Percentiles rank a stretch among this genome's conserved stretches.
Evolutionary conservation across 2,113 vertebrate genomes (phyloP).

Genomic region (Poicephalus meyeri): DNA sequence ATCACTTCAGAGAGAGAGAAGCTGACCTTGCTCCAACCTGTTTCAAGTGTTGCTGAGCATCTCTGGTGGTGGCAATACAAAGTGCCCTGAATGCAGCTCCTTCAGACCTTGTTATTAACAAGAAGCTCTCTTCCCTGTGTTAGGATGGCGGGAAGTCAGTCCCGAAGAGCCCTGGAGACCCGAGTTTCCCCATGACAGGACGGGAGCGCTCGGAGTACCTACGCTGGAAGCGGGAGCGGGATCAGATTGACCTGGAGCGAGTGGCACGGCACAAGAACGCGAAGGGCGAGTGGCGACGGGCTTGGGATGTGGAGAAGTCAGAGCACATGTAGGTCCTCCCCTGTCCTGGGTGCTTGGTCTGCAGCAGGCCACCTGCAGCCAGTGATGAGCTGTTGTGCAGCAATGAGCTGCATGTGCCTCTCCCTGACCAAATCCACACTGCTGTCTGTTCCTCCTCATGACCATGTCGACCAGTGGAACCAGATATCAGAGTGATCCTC

Average conservation of each 20-base stretch:
- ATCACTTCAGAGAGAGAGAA: neutral
- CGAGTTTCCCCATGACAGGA: slow-evolving; percentile 72
- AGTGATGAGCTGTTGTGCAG: neutral
- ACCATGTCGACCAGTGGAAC: neutral
- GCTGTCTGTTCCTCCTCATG: neutral
- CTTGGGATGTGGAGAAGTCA: slow-evolving; percentile 94
- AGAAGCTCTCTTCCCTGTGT: neutral
- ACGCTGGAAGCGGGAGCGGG: slow-evolving; percentile 92
- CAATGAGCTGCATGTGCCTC: neutral
- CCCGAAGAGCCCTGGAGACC: slow-evolving; percentile 65
- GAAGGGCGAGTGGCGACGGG: slow-evolving; percentile 94
- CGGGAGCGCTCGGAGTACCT: slow-evolving; percentile 83
- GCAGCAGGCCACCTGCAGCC: neutral
- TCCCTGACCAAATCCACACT: neutral
- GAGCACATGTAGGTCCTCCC: slow-evolving; percentile 85
- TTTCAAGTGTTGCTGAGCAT: neutral
- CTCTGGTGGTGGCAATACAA: neutral
- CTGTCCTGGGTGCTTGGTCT: neutral
- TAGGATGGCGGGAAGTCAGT: slow-evolving; percentile 67
- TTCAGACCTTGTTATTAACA: neutral
- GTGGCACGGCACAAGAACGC: slow-evolving; percentile 92
- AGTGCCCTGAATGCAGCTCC: neutral
- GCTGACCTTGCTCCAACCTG: neutral
- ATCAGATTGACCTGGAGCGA: slow-evolving; percentile 90
- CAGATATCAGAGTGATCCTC: neutral